phyloP scores from a whole-genome alignment of 2,113 vertebrate genomes.

The Pan paniscus region DNA sequence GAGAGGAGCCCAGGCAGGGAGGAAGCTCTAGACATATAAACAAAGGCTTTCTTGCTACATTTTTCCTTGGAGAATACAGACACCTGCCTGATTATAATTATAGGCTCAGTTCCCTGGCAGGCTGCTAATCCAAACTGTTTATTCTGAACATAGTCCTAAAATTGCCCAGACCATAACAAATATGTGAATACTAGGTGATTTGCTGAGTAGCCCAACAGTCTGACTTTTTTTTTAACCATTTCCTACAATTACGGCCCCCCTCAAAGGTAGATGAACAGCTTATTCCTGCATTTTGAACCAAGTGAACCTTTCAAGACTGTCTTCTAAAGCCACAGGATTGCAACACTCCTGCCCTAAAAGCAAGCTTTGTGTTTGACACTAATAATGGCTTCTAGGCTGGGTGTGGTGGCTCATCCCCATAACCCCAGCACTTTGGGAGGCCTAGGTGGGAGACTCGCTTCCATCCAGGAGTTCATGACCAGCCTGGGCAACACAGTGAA shows the following conservation, averaged over 20 bases:
- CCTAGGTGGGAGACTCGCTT: too few species aligned
- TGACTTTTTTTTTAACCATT: not conserved
- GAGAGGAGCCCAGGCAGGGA: not conserved
- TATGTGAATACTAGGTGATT: constrained; percentile 26
- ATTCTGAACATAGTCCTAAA: constrained; percentile 47
- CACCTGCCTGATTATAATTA: constrained; percentile 54
- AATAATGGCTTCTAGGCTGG: not conserved
- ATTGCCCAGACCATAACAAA: constrained; percentile 38
- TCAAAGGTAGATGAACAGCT: not conserved
- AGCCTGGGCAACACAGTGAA: too few species aligned
- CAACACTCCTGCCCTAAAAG: not conserved
- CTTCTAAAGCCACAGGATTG: constrained; percentile 7
- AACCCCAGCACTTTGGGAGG: too few species aligned
- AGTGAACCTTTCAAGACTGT: not conserved
- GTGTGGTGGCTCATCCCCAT: too few species aligned
- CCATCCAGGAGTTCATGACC: too few species aligned
- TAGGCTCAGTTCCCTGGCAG: constrained; percentile 29
- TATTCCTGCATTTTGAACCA: not conserved
- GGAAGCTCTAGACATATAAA: not conserved
- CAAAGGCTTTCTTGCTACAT: not conserved
- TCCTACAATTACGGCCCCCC: not conserved
- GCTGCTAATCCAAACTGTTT: constrained; percentile 61
- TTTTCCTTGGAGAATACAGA: constrained; percentile 40
- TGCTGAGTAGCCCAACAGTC: not conserved
- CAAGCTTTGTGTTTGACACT: not conserved